A percentile compares a stretch with the other conserved stretches of the same genome.
phyloP scores from a whole-genome alignment of 2,113 vertebrate genomes.

The Cebidichthys violaceus region DNA sequence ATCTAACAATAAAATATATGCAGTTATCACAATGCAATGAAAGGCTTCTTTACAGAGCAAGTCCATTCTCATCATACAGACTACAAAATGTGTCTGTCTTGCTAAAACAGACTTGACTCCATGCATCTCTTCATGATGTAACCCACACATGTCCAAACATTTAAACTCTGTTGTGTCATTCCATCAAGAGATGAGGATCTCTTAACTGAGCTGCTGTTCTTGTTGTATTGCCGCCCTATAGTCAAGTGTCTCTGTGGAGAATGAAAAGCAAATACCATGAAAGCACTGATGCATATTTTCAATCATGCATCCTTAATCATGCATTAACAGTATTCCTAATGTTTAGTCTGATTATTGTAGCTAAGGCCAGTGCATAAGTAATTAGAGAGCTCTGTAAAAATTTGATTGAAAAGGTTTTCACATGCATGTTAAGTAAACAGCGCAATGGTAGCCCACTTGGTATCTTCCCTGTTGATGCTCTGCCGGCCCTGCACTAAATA shows the following conservation, averaged over 20 bases:
- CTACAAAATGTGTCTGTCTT: not conserved
- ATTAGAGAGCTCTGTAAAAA: not conserved
- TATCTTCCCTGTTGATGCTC: not conserved
- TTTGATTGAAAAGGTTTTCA: not conserved
- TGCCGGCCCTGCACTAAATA: not conserved
- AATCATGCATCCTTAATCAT: not conserved
- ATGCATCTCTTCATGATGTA: conserved; percentile 45
- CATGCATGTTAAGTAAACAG: not conserved
- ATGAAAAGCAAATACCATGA: conserved; percentile 20
- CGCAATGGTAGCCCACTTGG: not conserved
- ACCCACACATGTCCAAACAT: conserved; percentile 53
- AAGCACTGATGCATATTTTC: not conserved
- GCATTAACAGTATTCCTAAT: not conserved
- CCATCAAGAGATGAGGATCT: conserved; percentile 36
- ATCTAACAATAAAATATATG: not conserved
- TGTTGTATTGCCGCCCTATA: conserved; percentile 34
- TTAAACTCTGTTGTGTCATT: conserved; percentile 27
- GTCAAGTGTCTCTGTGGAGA: conserved; percentile 38
- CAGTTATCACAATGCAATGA: not conserved
- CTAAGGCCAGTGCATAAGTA: not conserved
- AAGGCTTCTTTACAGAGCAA: not conserved
- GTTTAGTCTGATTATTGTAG: not conserved
- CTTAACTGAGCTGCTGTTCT: conserved; percentile 20
- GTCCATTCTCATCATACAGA: not conserved
- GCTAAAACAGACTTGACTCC: conserved; percentile 18